A percentile compares a stretch with the other conserved stretches of the same genome.
These are phyloP conservation scores for Microchirus variegatus DNA, from an alignment of 2,797 vertebrate genomes.

Conservation along the genomic window DNA sequence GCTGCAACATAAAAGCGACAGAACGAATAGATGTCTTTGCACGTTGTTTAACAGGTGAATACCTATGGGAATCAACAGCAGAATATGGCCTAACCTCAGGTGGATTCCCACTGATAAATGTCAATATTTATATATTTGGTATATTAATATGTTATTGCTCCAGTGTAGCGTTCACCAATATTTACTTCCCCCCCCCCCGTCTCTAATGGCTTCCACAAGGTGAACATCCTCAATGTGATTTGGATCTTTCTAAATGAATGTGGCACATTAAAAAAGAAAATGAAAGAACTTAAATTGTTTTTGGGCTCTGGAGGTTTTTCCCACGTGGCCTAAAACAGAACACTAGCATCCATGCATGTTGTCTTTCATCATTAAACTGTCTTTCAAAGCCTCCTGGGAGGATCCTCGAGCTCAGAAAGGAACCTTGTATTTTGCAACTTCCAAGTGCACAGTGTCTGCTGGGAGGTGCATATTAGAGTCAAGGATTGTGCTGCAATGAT, in stretches of 20 bases:
- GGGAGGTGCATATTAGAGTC: slow-evolving; percentile 52
- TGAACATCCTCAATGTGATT: slow-evolving; percentile 20
- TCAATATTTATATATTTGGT: slow-evolving; percentile 60
- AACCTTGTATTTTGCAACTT: slow-evolving; percentile 57
- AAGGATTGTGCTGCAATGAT: slow-evolving; percentile 43
- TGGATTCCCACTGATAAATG: slow-evolving; percentile 43
- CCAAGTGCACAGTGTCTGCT: slow-evolving; percentile 48
- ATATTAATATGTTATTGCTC: slow-evolving; percentile 41
- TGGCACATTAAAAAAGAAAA: slow-evolving; percentile 47
- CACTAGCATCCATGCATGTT: slow-evolving; percentile 59
- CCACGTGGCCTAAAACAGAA: slow-evolving; percentile 53
- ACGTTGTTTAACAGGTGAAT: slow-evolving; percentile 27
- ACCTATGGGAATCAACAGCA: slow-evolving; percentile 50
- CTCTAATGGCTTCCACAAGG: slow-evolving; percentile 33
- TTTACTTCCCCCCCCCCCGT: slow-evolving; percentile 31
- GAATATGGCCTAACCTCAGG: slow-evolving; percentile 31
- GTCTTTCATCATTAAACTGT: slow-evolving; percentile 71
- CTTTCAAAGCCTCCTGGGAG: slow-evolving; percentile 55
- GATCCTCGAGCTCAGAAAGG: slow-evolving; percentile 40
- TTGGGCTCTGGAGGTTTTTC: slow-evolving; percentile 45
- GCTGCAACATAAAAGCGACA: slow-evolving; percentile 20
- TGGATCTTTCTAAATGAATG: slow-evolving; percentile 46
- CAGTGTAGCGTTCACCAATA: slow-evolving; percentile 32
- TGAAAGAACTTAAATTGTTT: slow-evolving; percentile 61
- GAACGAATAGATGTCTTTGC: slow-evolving; percentile 22